phyloP scores from a whole-genome alignment of 64 coral and sea anemone species.

The Montipora sp. region DNA sequence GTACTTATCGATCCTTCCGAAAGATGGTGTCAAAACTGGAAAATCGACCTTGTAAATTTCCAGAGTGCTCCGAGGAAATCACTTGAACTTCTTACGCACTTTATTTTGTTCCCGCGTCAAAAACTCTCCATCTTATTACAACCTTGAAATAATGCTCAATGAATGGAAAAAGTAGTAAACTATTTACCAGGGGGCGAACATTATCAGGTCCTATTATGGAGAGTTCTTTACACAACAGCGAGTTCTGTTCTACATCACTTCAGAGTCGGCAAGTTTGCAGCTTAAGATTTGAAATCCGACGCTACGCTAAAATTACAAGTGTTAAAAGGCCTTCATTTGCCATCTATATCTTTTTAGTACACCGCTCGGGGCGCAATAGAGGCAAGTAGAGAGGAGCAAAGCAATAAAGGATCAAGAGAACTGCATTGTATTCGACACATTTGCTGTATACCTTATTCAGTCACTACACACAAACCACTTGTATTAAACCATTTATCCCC shows the following conservation, averaged over 20 bases:
- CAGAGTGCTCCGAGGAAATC: background rate
- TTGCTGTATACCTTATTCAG: background rate
- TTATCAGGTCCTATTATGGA: no score
- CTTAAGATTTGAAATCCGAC: constrained; percentile 27
- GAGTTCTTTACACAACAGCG: background rate
- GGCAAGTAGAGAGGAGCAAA: background rate
- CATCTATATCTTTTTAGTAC: constrained; percentile 16
- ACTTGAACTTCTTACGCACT: background rate
- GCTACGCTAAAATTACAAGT: constrained; percentile 49
- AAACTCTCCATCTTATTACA: background rate
- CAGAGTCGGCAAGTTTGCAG: constrained; percentile 26
- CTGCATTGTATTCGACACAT: background rate
- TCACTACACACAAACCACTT: background rate
- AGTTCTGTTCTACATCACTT: constrained; percentile 7
- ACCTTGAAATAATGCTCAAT: background rate
- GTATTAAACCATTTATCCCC: constrained; percentile 24
- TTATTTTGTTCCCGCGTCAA: background rate
- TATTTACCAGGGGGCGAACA: background rate
- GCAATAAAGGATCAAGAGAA: background rate
- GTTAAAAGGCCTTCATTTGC: constrained; percentile 52
- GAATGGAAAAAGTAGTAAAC: constrained; percentile 2
- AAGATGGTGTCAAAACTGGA: no score
- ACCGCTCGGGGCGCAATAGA: background rate
- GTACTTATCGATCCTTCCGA: background rate
- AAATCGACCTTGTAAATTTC: background rate